These are phyloP conservation scores for Carassius carassius DNA, from an alignment of 2,113 vertebrate species.

Conservation along the genomic window DNA sequence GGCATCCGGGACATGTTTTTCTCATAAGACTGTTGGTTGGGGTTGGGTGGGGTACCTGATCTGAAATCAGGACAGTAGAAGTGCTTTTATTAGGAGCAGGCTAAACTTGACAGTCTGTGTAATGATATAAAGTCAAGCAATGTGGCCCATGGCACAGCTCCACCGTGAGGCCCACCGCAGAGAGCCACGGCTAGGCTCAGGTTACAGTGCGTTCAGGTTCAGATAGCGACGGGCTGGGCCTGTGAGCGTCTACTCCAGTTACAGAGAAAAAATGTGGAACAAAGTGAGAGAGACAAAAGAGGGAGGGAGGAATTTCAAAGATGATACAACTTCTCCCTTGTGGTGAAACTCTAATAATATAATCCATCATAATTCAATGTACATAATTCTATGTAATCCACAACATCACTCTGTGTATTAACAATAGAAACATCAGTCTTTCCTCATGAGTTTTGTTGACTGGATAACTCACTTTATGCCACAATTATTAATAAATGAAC, in stretches of 20 bases:
- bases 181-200: conserved; percentile 16
- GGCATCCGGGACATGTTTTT: conserved; percentile 49
- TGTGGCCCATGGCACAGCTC: conserved; percentile 34
- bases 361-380: not conserved
- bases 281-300: conserved; percentile 8
- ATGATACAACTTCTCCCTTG: conserved; percentile 45
- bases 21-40: conserved; percentile 25
- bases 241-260: conserved; percentile 17
- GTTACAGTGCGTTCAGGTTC: conserved; percentile 8
- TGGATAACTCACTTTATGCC: not conserved
- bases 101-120: conserved; percentile 7
- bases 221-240: conserved; percentile 21
- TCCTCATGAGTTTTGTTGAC: not conserved
- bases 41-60: conserved; percentile 11
- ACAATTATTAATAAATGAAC: not conserved
- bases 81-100: conserved; percentile 10
- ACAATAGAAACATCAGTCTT: not conserved
- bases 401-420: not conserved
- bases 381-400: not conserved
- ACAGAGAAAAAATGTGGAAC: conserved; percentile 43
- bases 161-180: conserved; percentile 1
- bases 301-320: conserved; percentile 9
- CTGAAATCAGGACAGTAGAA: conserved; percentile 15
- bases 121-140: conserved; percentile 24
- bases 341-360: not conserved